Conservation (phyloP, 2,797 vertebrate genomes). For the Sarcoramphus papa region DNA sequence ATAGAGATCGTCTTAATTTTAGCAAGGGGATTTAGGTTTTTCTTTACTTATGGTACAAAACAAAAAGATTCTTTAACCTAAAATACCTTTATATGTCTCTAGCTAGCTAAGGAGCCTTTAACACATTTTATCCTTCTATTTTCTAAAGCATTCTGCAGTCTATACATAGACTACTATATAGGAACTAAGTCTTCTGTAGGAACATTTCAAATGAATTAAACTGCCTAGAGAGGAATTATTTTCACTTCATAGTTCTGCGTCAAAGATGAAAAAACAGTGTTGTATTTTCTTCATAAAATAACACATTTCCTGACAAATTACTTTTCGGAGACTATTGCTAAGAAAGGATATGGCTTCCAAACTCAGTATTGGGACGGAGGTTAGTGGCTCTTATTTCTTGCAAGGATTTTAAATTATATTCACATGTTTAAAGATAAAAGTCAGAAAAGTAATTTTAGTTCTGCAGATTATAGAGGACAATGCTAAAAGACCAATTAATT, state of each 20-base stretch:
- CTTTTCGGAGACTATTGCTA: neutral
- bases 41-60: neutral
- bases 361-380: neutral
- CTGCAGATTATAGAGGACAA: neutral
- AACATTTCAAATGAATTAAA: neutral
- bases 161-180: neutral
- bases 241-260: neutral
- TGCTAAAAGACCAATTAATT: neutral
- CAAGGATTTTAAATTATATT: neutral
- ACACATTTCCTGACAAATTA: neutral
- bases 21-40: neutral
- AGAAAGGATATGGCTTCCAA: neutral
- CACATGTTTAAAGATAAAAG: neutral
- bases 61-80: neutral
- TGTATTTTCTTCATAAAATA: neutral
- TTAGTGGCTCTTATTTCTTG: neutral
- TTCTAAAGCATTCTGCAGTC: neutral
- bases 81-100: neutral
- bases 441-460: neutral
- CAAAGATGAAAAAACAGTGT: neutral
- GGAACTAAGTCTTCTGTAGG: neutral
- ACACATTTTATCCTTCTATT: neutral
- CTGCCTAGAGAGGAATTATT: neutral
- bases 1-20: neutral
- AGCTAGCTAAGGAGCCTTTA: neutral